A percentile compares a stretch with the other conserved stretches of the same genome.
phyloP scores from a whole-genome alignment of 2,888 invertebrate species.

The Byasa hedistus region DNA sequence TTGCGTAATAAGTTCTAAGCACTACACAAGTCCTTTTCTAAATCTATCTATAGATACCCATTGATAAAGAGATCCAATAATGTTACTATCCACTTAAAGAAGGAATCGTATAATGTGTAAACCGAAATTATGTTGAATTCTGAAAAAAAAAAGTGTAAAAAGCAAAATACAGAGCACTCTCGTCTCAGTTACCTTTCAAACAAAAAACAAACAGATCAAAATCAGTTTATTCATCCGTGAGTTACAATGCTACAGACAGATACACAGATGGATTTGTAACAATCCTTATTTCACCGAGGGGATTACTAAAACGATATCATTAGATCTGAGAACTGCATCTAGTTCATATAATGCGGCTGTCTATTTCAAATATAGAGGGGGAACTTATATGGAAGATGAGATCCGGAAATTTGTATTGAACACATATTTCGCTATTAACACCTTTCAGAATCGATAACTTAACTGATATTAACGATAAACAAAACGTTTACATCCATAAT shows the following conservation, averaged over 20 bases:
- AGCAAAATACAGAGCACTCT: neutral
- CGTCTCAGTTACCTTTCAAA: neutral
- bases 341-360: neutral
- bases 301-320: no score
- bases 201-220: neutral
- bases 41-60: neutral
- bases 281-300: no score
- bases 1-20: slow-evolving; percentile 25
- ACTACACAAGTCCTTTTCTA: slow-evolving; percentile 9
- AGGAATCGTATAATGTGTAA: neutral
- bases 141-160: no score
- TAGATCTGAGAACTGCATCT: no score
- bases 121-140: neutral
- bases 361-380: neutral
- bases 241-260: neutral
- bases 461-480: neutral
- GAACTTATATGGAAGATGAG: neutral
- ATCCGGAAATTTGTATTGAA: neutral
- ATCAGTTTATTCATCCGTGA: neutral
- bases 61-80: neutral
- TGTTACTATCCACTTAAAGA: no score
- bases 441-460: neutral
- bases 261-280: no score
- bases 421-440: neutral
- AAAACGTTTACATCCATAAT: neutral